Percentiles rank a stretch among this genome's conserved stretches.
phyloP scores from a whole-genome alignment of 2,888 invertebrate species.

The Alviniconcha strummeri region DNA sequence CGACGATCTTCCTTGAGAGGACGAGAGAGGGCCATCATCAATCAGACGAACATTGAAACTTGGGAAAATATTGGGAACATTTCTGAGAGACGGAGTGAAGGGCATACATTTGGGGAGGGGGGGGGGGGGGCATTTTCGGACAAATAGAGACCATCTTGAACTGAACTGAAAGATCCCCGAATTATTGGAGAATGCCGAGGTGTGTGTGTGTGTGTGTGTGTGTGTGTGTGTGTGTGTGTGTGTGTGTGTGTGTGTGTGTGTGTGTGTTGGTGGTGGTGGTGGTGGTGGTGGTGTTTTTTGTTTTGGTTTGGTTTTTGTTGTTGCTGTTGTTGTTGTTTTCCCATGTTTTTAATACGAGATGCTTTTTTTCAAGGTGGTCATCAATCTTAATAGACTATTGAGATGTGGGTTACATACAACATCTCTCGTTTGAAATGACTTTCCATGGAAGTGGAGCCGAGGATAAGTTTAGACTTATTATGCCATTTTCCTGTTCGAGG shows the following conservation, averaged over 20 bases:
- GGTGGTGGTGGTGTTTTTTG: neutral
- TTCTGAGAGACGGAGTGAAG: too few species aligned
- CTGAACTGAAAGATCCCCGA: neutral
- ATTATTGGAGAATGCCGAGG: neutral
- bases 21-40: too few species aligned
- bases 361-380: neutral
- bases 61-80: neutral
- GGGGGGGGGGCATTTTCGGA: too few species aligned
- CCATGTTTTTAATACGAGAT: too few species aligned
- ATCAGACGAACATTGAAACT: neutral
- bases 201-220: neutral
- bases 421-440: neutral
- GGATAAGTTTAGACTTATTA: too few species aligned
- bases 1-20: too few species aligned
- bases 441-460: neutral
- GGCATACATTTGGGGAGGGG: too few species aligned
- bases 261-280: neutral
- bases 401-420: neutral
- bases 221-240: conserved; percentile 3
- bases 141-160: too few species aligned
- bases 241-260: conserved; percentile 6
- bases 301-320: neutral
- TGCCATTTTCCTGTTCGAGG: too few species aligned
- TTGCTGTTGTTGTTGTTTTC: neutral
- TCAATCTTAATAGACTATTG: neutral